phyloP scores from a whole-genome alignment of 2,888 invertebrate species.

The Drosophila siamana region DNA sequence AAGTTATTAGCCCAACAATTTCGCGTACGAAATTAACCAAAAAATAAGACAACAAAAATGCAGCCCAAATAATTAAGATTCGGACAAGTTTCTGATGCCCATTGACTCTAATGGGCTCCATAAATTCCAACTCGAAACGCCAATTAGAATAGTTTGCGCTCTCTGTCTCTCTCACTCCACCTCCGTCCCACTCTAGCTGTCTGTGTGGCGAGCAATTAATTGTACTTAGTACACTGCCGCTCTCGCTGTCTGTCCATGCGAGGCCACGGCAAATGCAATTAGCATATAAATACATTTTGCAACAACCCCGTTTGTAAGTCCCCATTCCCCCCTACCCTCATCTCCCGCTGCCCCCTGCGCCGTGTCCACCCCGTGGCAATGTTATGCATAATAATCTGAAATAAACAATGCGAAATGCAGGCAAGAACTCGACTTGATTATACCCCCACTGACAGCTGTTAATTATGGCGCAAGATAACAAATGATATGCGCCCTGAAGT shows the following conservation, averaged over 20 bases:
- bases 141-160: constrained; percentile 34
- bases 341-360: constrained; percentile 6
- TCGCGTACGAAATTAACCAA: constrained; percentile 27
- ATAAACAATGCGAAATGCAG: constrained; percentile 11
- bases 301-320: constrained; percentile 54
- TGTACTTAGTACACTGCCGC: too few species aligned
- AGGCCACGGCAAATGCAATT: constrained; percentile 63
- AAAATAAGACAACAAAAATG: background rate
- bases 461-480: background rate
- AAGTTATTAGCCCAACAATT: constrained; percentile 56
- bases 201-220: background rate
- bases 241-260: constrained; percentile 10
- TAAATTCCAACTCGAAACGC: constrained; percentile 26
- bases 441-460: constrained; percentile 24
- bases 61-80: constrained; percentile 1
- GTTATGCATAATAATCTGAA: constrained; percentile 48
- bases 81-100: background rate
- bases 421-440: constrained; percentile 23
- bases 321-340: constrained; percentile 2
- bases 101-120: constrained; percentile 5
- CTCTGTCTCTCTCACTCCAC: constrained; percentile 1
- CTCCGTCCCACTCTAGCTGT: background rate
- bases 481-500: background rate
- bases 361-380: too few species aligned
- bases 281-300: constrained; percentile 70